A percentile compares a stretch with the other conserved stretches of the same genome.
Evolutionary conservation across 2,888 invertebrate genomes (phyloP).

Genomic region (Phorcus lineatus): DNA sequence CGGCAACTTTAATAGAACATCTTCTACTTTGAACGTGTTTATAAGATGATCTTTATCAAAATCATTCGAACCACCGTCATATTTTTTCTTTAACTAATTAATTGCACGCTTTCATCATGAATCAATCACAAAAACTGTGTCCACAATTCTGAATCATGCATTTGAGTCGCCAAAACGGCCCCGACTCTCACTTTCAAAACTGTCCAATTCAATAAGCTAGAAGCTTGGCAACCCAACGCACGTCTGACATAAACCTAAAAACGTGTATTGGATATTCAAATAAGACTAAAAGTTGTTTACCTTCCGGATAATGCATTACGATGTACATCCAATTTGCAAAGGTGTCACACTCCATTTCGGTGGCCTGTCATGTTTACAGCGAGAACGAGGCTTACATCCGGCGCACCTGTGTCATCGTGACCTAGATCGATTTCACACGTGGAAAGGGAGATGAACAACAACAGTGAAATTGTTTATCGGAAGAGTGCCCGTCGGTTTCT

Average conservation of each 20-base stretch:
- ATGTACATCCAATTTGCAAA: not conserved
- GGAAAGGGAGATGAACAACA: not conserved
- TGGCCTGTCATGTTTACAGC: conserved; percentile 59
- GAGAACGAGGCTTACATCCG: conserved; percentile 55
- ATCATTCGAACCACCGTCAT: no score
- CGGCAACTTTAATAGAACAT: no score
- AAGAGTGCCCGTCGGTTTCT: not conserved
- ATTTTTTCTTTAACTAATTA: no score
- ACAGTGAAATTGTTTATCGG: not conserved
- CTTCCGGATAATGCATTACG: not conserved
- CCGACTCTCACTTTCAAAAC: no score
- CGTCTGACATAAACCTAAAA: not conserved
- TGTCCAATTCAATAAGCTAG: no score
- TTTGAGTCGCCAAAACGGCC: no score
- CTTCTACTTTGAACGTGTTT: no score
- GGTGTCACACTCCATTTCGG: conserved; percentile 29
- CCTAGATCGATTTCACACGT: conserved; percentile 19
- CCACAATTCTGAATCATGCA: no score
- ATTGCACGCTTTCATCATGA: no score
- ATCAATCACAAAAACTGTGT: no score
- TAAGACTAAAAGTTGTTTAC: not conserved
- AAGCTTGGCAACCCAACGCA: no score
- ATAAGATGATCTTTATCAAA: no score
- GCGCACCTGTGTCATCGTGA: conserved; percentile 22
- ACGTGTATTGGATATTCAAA: not conserved